Base-by-base conservation (phyloP, 2,797 vertebrate species). In the Apogon talboti region DNA sequence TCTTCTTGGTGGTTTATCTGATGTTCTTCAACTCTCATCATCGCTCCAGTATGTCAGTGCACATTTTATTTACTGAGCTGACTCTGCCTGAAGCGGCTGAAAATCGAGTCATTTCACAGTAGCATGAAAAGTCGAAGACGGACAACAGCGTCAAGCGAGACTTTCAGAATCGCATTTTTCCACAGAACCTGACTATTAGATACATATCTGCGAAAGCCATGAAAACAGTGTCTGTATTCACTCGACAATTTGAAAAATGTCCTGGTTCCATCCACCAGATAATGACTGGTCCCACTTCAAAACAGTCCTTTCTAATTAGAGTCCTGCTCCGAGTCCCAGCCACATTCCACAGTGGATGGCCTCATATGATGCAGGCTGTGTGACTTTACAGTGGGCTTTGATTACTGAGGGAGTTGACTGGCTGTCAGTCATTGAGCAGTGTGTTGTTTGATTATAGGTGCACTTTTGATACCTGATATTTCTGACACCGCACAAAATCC, bases 271-370 rank as follows among this genome's bases (percentile, higher is more conserved):
- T 71, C 78, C 24, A 63, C 56, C 78, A 67, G 82, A 89, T 85
- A 92, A 88, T 83, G 82, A 81, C 81, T 73, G 56, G 30, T 66
- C 71, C 10, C 35, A 86, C 88, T 87, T 91, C 90, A 91, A 89
- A 91, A 84, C 81, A 59, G 61, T 79, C 79, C 9, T 62, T 80
- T 85, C 81, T 90, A 90, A 91, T 91, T 90, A 86, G 89, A 90
- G 71, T 87, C 73, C 56, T 54, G 74, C 76, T 88, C 81, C 54
- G 35, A 67, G 67, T 82, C 52, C 57, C 75, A 81, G 52, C 78
- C 66, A 63, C 87, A 89, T 93, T 89, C 89, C 89, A 84, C 57
- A n/a, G 71, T 14, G 65, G 46, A 84, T 30, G 66, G 59, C 83
- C 74, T 82, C 83, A 88, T 82, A 81, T 76, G 64, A 81, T 83